These are phyloP conservation scores for Sarcophaga variegata DNA, from an alignment of 2,888 invertebrate species.

Conservation along the genomic window DNA sequence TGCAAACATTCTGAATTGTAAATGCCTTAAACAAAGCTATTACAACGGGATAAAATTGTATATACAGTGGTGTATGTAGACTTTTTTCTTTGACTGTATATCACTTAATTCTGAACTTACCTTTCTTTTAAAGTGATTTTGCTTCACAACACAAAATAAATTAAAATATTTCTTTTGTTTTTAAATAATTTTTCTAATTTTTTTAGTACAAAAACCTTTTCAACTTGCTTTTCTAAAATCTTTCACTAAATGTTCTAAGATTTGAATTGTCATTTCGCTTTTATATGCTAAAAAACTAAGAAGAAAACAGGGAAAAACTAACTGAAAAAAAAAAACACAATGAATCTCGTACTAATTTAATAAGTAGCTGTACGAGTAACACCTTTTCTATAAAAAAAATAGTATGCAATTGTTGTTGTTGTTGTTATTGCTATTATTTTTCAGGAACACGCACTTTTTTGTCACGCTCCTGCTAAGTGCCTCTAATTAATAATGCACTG, in stretches of 20 bases:
- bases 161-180: background rate
- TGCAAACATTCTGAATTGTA: too few species aligned
- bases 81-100: too few species aligned
- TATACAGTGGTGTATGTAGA: too few species aligned
- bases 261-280: slow-evolving; percentile 49
- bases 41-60: too few species aligned
- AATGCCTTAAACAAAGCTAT: too few species aligned
- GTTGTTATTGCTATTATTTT: background rate
- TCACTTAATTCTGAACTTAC: too few species aligned
- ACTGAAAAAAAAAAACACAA: slow-evolving; percentile 9
- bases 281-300: slow-evolving; percentile 57
- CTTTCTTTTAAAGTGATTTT: too few species aligned
- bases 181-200: background rate
- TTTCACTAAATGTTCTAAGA: slow-evolving; percentile 35
- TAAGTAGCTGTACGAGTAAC: slow-evolving; percentile 61
- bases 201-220: background rate
- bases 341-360: background rate
- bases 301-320: background rate
- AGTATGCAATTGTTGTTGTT: slow-evolving; percentile 2
- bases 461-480: slow-evolving; percentile 38
- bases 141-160: too few species aligned
- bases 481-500: slow-evolving; percentile 50
- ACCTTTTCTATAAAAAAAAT: slow-evolving; percentile 43
- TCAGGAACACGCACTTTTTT: slow-evolving; percentile 57
- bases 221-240: slow-evolving; percentile 47